Base-by-base conservation (phyloP, 2,797 vertebrate genomes). In the Neostethus bicornis region DNA sequence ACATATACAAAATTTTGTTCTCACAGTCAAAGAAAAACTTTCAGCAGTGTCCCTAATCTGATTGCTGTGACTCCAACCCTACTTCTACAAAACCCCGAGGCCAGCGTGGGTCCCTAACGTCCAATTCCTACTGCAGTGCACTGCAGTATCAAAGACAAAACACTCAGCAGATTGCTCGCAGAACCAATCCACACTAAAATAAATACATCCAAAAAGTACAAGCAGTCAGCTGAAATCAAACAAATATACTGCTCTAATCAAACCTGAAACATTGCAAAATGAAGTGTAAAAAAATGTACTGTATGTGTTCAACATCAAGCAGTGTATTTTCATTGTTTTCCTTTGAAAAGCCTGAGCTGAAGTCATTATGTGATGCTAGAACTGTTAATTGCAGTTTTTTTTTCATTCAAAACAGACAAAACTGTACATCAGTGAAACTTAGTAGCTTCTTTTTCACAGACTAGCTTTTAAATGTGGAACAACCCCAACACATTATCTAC, bases 91-190 rank as follows among this genome's bases (percentile, higher is more conserved):
- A 69, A 60, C 66, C 81, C 50, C 6, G 51, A 78, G 77, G 71
- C 67, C 49, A 63, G 50, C 35, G 32, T 48, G 26, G 60, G 72
- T 81, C 79, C 79, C 75, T 67, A 52, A 73, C 77, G 73, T 76
- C 78, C 77, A 60, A 57, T 60, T 77, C 68, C 68, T 66, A 77
- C 84, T 86, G 84, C 81, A 80, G 83, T 74, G 82, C 73, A 74
- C 81, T 85, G 86, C 79, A 76, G 62, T 25, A 60, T 55, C 46
- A 24, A 50, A 66, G 54, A 71, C 46, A 32, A 65, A 81, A 75
- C 75, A 79, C 65, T 82, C 69, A 61, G 66, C 71, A 72, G 23
- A 77, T 75, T 45, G 70, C 47, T 71, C 31, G 46, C 10, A 71
- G 5, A 8, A 50, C 54, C 21, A 57, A 32, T 26, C 23, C 13